phyloP scores from a whole-genome alignment of 2,797 vertebrate genomes.

The Rhyacichthys aspro region DNA sequence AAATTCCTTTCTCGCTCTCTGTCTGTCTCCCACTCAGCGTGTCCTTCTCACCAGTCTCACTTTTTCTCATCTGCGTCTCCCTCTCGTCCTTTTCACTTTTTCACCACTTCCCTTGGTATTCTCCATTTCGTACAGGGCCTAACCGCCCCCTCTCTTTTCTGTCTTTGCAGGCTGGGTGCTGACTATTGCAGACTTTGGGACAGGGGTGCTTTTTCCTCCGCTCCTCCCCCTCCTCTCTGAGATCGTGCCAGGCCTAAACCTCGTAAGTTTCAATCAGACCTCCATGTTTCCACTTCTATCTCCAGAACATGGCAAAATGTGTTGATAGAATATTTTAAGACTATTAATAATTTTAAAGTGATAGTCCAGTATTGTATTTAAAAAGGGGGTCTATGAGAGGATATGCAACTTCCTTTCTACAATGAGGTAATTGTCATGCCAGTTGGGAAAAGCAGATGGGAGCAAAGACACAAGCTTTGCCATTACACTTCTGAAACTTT shows the following conservation, averaged over 20 bases:
- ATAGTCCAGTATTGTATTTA: too few relatives aligned
- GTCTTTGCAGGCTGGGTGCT: constrained; percentile 57
- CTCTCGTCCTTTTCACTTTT: constrained; percentile 27
- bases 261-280: constrained; percentile 46
- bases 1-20: constrained; percentile 72
- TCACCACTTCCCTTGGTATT: constrained; percentile 20
- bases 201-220: constrained; percentile 40
- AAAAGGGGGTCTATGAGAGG: too few relatives aligned
- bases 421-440: too few relatives aligned
- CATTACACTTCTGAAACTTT: too few relatives aligned
- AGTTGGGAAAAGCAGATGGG: too few relatives aligned
- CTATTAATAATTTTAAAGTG: not conserved
- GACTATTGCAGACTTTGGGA: constrained; percentile 54
- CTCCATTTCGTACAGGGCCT: constrained; percentile 20
- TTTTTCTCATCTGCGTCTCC: constrained; percentile 39
- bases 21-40: constrained; percentile 12
- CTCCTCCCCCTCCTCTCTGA: constrained; percentile 17
- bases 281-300: constrained; percentile 4
- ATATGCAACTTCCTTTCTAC: too few relatives aligned
- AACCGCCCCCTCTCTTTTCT: constrained; percentile 23
- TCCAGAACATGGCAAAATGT: not conserved
- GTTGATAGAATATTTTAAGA: too few relatives aligned
- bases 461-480: too few relatives aligned
- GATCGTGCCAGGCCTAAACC: constrained; percentile 28
- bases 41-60: constrained; percentile 42